These are phyloP conservation scores for Mythimna ferrago DNA, from an alignment of 2,888 invertebrate genomes.

Conservation along the genomic window DNA sequence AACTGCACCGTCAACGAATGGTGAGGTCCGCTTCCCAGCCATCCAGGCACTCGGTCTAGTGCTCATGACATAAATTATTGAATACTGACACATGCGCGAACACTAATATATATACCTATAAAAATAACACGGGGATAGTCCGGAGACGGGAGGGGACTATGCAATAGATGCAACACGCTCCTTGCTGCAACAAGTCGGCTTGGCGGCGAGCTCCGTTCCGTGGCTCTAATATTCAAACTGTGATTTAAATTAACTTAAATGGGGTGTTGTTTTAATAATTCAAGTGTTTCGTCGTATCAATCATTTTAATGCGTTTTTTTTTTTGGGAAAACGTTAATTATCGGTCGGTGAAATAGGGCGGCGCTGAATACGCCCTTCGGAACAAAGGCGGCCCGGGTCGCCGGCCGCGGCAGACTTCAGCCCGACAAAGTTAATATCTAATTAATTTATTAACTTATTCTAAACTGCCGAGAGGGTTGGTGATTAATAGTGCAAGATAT, in stretches of 20 bases:
- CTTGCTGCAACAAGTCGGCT: constrained; percentile 58
- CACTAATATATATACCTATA: constrained; percentile 50
- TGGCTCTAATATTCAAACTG: constrained; percentile 2
- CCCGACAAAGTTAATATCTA: constrained; percentile 23
- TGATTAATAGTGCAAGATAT: background rate
- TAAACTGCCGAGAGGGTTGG: background rate
- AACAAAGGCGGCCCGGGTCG: constrained; percentile 36
- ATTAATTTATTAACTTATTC: background rate
- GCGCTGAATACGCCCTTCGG: constrained; percentile 7
- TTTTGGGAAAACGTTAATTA: background rate
- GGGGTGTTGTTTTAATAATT: constrained; percentile 13
- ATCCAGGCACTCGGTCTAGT: constrained; percentile 42
- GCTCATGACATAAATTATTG: constrained; percentile 52
- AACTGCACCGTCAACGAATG: constrained; percentile 21
- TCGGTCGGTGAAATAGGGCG: constrained; percentile 6
- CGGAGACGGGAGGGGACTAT: constrained; percentile 34
- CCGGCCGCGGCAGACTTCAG: constrained; percentile 30
- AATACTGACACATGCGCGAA: constrained; percentile 61
- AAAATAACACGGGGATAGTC: constrained; percentile 52
- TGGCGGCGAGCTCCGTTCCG: background rate
- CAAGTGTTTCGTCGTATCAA: background rate
- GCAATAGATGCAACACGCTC: constrained; percentile 59
- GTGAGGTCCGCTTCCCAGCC: constrained; percentile 14
- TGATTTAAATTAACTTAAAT: constrained; percentile 1
- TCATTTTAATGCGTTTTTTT: background rate